phyloP scores from a whole-genome alignment of 2,113 vertebrate species.

The Tricholaema leucomelas region DNA sequence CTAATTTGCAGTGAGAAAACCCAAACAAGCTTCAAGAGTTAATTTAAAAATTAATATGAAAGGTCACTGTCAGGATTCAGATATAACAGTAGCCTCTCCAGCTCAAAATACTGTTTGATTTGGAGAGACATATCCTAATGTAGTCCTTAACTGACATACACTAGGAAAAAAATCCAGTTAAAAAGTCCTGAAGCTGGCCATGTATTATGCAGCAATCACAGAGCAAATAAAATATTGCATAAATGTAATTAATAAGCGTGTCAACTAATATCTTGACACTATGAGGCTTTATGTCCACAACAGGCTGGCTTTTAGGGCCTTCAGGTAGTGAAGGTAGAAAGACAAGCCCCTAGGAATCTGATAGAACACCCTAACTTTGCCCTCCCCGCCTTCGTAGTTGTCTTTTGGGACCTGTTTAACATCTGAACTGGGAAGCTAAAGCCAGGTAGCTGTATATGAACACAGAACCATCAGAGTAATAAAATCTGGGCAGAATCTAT shows the following conservation, averaged over 20 bases:
- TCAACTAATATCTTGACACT: background rate
- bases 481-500: background rate
- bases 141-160: background rate
- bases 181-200: background rate
- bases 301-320: background rate
- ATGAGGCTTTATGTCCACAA: background rate
- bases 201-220: background rate
- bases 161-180: background rate
- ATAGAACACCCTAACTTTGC: rapidly evolving
- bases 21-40: background rate
- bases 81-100: background rate
- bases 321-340: background rate
- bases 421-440: background rate
- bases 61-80: background rate
- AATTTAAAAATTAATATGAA: background rate
- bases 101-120: background rate
- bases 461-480: rapidly evolving
- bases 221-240: background rate
- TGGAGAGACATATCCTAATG: background rate
- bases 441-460: background rate
- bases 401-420: background rate
- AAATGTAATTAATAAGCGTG: background rate
- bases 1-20: background rate
- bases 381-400: rapidly evolving
- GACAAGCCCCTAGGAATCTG: background rate